Evolutionary conservation across 1,140 invertebrate genomes (phyloP).

Genomic region (Bombus soroeensis): DNA sequence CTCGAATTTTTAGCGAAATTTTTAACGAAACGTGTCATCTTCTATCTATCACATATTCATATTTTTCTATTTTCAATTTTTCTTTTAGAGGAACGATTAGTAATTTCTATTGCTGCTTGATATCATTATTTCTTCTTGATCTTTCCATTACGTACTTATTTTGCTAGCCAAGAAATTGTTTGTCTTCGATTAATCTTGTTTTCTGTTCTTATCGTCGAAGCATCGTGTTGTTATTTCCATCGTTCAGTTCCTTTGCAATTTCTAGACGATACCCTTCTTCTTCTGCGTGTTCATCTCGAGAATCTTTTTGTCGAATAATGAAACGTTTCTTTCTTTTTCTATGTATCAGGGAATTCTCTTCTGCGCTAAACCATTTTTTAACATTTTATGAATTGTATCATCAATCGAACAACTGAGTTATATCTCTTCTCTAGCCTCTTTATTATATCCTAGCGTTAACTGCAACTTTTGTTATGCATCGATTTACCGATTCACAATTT

Average conservation of each 20-base stretch:
- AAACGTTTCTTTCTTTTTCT: neutral
- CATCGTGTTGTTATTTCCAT: neutral
- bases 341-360: neutral
- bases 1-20: neutral
- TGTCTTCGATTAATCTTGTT: neutral
- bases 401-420: neutral
- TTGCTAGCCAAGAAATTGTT: neutral
- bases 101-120: neutral
- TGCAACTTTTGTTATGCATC: neutral
- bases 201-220: neutral
- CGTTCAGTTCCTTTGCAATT: neutral
- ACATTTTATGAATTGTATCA: neutral
- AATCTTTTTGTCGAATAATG: neutral
- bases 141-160: neutral
- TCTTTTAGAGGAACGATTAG: neutral
- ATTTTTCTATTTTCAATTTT: neutral
- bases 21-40: neutral
- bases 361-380: neutral
- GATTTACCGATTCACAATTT: neutral
- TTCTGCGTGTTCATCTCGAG: too few relatives aligned
- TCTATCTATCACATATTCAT: neutral
- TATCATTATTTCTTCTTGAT: neutral
- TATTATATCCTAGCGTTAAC: neutral
- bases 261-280: neutral
- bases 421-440: slow-evolving; percentile 7